Evolutionary conservation across 1,140 invertebrate genomes (phyloP).

Genomic region (Trichogramma pretiosum): DNA sequence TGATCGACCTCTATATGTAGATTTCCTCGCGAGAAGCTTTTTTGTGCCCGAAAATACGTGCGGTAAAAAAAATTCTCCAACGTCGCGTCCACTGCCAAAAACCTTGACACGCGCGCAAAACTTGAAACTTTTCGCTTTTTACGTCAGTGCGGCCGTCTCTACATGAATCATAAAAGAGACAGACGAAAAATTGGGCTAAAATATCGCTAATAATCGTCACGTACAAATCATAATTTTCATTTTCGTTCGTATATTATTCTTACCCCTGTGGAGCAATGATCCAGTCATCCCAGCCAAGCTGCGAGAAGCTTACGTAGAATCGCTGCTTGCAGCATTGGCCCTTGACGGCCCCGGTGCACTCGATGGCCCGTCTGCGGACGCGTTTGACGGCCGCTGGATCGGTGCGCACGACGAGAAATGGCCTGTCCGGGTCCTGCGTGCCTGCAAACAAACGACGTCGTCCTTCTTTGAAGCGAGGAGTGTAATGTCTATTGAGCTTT

Average conservation of each 20-base stretch:
- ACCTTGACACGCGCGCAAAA: slow-evolving; percentile 18
- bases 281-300: slow-evolving; percentile 91
- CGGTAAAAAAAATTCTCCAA: slow-evolving; percentile 6
- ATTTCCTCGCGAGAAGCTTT: no score
- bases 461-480: background rate
- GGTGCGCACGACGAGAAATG: slow-evolving; percentile 77
- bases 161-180: no score
- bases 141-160: no score
- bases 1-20: slow-evolving; percentile 14
- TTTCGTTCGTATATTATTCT: no score
- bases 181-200: slow-evolving; percentile 9
- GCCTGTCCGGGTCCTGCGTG: slow-evolving; percentile 55
- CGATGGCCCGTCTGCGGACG: slow-evolving; percentile 68
- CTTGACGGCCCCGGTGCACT: slow-evolving; percentile 64
- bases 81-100: slow-evolving; percentile 17
- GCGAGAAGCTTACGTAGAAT: slow-evolving; percentile 83
- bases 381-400: slow-evolving; percentile 56
- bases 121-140: slow-evolving; percentile 12
- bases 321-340: slow-evolving; percentile 84
- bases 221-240: no score
- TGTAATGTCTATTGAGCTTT: no score
- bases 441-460: slow-evolving; percentile 22
- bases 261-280: slow-evolving; percentile 77
- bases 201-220: no score
- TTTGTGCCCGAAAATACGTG: background rate